Conservation (phyloP, 2,113 vertebrate species). For the Lutjanus erythropterus region DNA sequence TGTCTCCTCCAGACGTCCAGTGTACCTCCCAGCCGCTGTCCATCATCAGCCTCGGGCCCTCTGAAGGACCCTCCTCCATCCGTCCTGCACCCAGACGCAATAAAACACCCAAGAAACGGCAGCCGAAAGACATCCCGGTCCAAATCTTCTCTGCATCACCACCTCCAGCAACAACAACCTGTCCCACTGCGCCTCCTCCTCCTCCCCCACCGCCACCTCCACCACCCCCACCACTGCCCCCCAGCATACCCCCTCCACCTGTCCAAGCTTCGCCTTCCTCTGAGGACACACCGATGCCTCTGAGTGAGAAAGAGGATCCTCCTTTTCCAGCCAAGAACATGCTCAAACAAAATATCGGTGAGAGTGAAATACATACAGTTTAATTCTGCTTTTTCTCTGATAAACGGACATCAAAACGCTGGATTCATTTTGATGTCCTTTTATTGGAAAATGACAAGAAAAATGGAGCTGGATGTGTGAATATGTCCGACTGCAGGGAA, state of each 20-base stretch:
- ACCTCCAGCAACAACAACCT: conserved; percentile 31
- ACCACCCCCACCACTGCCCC: neutral
- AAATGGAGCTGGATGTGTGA: conserved; percentile 9
- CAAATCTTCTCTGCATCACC: conserved; percentile 76
- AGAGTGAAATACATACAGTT: conserved; percentile 32
- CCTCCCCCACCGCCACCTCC: neutral
- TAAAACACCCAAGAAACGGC: conserved; percentile 57
- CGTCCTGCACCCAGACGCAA: conserved; percentile 52
- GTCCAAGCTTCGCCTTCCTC: conserved; percentile 5
- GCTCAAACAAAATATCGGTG: conserved; percentile 89
- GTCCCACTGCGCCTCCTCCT: neutral
- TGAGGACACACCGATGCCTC: conserved; percentile 78
- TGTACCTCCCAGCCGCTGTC: conserved; percentile 65
- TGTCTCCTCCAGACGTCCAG: conserved; percentile 34
- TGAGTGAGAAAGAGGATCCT: conserved; percentile 61
- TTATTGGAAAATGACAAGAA: neutral
- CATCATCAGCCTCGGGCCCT: conserved; percentile 61
- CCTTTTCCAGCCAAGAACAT: conserved; percentile 74
- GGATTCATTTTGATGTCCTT: neutral
- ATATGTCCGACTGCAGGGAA: conserved; percentile 16
- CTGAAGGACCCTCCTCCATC: conserved; percentile 20
- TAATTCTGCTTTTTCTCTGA: neutral
- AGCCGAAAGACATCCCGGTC: conserved; percentile 77
- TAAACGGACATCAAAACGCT: neutral
- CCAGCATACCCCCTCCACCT: conserved; percentile 35